Percentiles rank a stretch among this genome's conserved stretches.
These are phyloP conservation scores for Dichetophora obliterata DNA, from an alignment of 2,888 invertebrate genomes.

Conservation along the genomic window DNA sequence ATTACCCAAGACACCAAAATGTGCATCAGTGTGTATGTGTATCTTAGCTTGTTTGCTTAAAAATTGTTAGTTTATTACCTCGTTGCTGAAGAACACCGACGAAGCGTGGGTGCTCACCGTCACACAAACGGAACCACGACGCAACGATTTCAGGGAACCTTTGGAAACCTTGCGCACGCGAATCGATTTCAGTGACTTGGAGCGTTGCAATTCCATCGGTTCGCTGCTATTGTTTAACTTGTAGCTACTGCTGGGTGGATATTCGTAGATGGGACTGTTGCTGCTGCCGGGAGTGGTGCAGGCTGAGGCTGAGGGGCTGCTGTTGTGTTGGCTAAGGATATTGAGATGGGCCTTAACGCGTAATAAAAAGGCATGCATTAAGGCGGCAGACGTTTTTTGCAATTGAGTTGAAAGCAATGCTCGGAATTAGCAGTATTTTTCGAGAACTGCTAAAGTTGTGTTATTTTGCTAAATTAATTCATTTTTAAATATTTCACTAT, in stretches of 20 bases:
- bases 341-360: constrained; percentile 52
- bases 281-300: constrained; percentile 22
- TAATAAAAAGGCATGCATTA: constrained; percentile 50
- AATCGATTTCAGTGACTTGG: constrained; percentile 59
- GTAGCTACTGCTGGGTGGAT: constrained; percentile 13
- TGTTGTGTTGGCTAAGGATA: constrained; percentile 40
- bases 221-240: background rate
- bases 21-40: background rate
- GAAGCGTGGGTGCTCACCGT: constrained; percentile 58
- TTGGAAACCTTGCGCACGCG: constrained; percentile 59
- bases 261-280: constrained; percentile 21
- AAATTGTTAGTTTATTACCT: constrained; percentile 49
- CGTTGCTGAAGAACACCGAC: constrained; percentile 56
- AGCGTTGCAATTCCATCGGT: constrained; percentile 59
- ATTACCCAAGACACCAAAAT: too few relatives aligned
- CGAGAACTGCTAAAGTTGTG: too few relatives aligned
- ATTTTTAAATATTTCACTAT: background rate
- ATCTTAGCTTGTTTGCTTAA: background rate
- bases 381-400: background rate
- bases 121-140: constrained; percentile 59
- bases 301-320: constrained; percentile 2
- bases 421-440: too few relatives aligned
- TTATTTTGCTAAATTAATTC: background rate
- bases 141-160: constrained; percentile 57
- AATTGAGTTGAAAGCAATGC: background rate